Evolutionary conservation across 1,140 invertebrate genomes (phyloP), one percentile per base, ranked within the genome.

Genomic region (Lepidurus apus): DNA sequence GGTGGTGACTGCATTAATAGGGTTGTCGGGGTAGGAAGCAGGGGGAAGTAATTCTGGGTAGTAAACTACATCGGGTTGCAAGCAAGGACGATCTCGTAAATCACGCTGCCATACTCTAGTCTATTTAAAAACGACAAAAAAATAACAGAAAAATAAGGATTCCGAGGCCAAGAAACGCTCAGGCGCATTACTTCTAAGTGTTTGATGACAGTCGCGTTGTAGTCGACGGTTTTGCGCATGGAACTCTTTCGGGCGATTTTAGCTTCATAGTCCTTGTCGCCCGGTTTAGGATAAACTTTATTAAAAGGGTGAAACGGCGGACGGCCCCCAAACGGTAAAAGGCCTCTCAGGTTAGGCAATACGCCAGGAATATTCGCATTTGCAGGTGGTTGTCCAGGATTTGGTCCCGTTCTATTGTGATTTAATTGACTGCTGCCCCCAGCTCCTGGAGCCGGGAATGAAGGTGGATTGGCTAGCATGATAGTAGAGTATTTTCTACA

Each of bases 211-310:
- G 96, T 91, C n/a, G 95, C 92, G 89, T 98, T 98, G 86, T 98
- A 98, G 87, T 99, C 97, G 73, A 99, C 95, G 73, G 97, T 98
- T 88, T 98, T 98, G 81, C 97, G 89, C 90, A 98, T 97, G 78
- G 98, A 93, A 80, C 95, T 95, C 87, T 98, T 99, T 82, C 97
- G 87, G 78, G 98, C 89, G 79, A 96, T 89, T 88, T 98, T 98
- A 43, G 96, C 97, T 88, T 98, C 96, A 85, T 97, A 97, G 85
- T 97, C 95, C 76, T 81, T 84, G 9, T 85, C 81, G 9, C 86
- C 84, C 43, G 86, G 86, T 7, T 86, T 85, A 53, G 87, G 86
- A 81, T 87, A 87, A 34, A 86, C 86, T 80, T 86, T 74, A 45
- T 79, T 79, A 83, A 73, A 87, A 86, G 74, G 74, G n/a, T 80